Conservation (phyloP, 2,113 vertebrate genomes). For the Artemisiospiza belli region DNA sequence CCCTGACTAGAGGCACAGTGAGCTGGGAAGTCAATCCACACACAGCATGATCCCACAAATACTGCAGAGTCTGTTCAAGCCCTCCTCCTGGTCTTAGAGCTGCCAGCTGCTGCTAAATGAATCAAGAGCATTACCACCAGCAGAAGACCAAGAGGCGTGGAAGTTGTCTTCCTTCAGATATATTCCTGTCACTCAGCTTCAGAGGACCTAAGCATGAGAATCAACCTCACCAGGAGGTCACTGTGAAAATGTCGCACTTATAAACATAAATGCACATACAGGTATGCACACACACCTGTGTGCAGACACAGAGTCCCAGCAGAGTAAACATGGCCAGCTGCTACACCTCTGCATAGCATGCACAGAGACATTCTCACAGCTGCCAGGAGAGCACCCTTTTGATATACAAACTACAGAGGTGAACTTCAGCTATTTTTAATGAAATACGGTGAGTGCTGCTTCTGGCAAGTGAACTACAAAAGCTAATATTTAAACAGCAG, state of each 20-base stretch:
- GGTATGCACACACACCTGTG: accelerated
- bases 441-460: not conserved
- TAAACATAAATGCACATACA: accelerated
- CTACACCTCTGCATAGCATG: not conserved
- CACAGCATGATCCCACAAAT: not conserved
- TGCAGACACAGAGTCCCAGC: not conserved
- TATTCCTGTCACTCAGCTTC: not conserved
- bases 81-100: not conserved
- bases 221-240: not conserved
- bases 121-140: not conserved
- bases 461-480: conserved; percentile 16
- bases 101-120: not conserved
- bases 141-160: not conserved
- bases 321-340: not conserved
- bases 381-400: not conserved
- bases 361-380: not conserved
- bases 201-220: not conserved
- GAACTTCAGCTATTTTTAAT: conserved; percentile 1
- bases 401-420: not conserved
- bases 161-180: not conserved
- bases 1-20: not conserved
- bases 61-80: not conserved
- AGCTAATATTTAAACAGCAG: conserved; percentile 51
- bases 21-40: not conserved
- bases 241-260: not conserved